Evolutionary conservation across 2,888 invertebrate genomes (phyloP).

Genomic region (Acronicta alni): DNA sequence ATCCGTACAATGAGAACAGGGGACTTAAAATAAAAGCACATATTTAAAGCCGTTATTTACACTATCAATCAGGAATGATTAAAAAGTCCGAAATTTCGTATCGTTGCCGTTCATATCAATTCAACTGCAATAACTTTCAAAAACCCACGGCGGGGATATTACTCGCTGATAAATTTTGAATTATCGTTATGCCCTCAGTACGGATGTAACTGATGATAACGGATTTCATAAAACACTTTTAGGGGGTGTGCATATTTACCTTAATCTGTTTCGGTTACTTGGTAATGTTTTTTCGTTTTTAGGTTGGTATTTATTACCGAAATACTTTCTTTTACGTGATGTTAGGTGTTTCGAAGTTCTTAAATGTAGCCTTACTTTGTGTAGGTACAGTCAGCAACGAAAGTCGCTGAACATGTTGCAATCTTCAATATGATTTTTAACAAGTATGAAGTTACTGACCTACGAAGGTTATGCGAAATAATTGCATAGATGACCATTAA

Average conservation of each 20-base stretch:
- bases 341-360: too few species aligned
- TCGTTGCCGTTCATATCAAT: slow-evolving; percentile 55
- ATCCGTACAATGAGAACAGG: slow-evolving; percentile 8
- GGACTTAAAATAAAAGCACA: slow-evolving; percentile 11
- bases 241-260: slow-evolving; percentile 35
- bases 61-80: slow-evolving; percentile 48
- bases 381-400: too few species aligned
- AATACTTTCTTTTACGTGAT: too few species aligned
- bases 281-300: not conserved
- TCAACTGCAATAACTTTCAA: slow-evolving; percentile 56
- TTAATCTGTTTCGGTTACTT: slow-evolving; percentile 24
- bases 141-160: slow-evolving; percentile 38
- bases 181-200: slow-evolving; percentile 47
- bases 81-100: slow-evolving; percentile 45
- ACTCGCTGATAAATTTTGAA: slow-evolving; percentile 58
- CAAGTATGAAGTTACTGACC: too few species aligned
- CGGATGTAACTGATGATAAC: slow-evolving; percentile 42
- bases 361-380: too few species aligned
- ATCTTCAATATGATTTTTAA: too few species aligned
- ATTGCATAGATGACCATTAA: too few species aligned
- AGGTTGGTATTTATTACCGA: too few species aligned
- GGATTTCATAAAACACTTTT: slow-evolving; percentile 39
- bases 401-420: too few species aligned
- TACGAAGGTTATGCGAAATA: too few species aligned
- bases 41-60: slow-evolving; percentile 37